phyloP scores from a whole-genome alignment of 1,140 invertebrate genomes.

The Andrena cerasifolii region DNA sequence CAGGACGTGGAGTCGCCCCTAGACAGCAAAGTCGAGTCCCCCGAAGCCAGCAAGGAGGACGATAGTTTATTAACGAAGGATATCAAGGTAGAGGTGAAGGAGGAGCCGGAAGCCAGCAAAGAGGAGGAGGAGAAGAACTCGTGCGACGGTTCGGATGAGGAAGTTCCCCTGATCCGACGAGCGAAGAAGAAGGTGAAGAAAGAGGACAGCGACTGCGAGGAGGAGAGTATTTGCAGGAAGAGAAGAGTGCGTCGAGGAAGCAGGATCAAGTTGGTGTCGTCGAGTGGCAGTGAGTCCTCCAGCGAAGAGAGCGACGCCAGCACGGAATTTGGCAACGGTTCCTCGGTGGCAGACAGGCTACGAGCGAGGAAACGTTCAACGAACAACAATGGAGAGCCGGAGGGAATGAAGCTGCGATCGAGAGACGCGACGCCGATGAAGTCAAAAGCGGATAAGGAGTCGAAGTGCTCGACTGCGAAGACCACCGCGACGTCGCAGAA shows the following conservation, averaged over 20 bases:
- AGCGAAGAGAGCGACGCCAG: conserved; percentile 76
- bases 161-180: conserved; percentile 73
- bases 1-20: conserved; percentile 34
- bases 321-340: conserved; percentile 63
- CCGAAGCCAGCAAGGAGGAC: conserved; percentile 54
- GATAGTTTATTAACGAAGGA: conserved; percentile 26
- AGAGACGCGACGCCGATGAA: conserved; percentile 75
- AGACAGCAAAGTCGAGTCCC: conserved; percentile 29
- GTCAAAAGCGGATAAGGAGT: conserved; percentile 76
- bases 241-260: conserved; percentile 70
- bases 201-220: conserved; percentile 74
- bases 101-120: not conserved
- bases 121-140: conserved; percentile 66
- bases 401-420: conserved; percentile 76
- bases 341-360: conserved; percentile 77
- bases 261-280: conserved; percentile 76
- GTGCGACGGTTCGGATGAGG: conserved; percentile 76
- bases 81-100: conserved; percentile 57
- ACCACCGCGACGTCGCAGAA: conserved; percentile 56
- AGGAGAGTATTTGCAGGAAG: conserved; percentile 72
- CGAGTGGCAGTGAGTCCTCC: conserved; percentile 76
- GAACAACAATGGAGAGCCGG: conserved; percentile 40
- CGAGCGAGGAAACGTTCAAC: conserved; percentile 73
- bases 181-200: conserved; percentile 65
- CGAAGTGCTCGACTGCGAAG: conserved; percentile 58